Conservation (phyloP, 2,797 vertebrate genomes). For the Argya squamiceps region DNA sequence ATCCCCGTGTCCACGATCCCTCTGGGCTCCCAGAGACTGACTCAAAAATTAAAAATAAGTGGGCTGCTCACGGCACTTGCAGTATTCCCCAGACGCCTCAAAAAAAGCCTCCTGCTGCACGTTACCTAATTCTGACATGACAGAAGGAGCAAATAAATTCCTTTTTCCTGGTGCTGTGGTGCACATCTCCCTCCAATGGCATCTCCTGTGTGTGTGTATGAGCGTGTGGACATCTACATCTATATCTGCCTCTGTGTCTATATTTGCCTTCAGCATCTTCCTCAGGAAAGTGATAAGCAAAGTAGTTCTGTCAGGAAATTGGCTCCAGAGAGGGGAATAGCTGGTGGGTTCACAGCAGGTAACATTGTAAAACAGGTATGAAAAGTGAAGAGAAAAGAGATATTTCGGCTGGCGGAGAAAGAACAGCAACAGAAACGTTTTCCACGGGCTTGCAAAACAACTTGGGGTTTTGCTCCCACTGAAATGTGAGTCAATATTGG, state of each 20-base stretch:
- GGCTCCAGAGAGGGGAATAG: neutral
- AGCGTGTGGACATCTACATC: neutral
- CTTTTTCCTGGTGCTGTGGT: neutral
- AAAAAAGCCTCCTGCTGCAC: neutral
- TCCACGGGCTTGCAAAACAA: neutral
- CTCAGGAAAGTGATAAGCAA: neutral
- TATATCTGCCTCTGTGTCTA: fast-evolving
- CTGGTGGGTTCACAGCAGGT: neutral
- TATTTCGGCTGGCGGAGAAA: neutral
- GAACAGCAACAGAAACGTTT: neutral
- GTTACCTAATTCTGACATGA: neutral
- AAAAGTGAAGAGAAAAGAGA: neutral
- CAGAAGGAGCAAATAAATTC: neutral
- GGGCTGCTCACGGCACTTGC: neutral
- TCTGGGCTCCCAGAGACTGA: neutral
- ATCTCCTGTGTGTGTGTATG: neutral
- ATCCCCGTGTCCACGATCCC: fast-evolving
- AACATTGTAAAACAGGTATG: neutral
- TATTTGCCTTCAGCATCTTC: neutral
- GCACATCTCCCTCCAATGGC: fast-evolving
- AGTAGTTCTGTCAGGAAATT: neutral
- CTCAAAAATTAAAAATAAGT: neutral
- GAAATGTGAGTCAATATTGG: neutral
- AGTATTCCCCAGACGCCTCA: neutral
- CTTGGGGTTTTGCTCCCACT: neutral